Base-by-base conservation (phyloP, 2,113 vertebrate genomes). In the Oryzias woworae region DNA sequence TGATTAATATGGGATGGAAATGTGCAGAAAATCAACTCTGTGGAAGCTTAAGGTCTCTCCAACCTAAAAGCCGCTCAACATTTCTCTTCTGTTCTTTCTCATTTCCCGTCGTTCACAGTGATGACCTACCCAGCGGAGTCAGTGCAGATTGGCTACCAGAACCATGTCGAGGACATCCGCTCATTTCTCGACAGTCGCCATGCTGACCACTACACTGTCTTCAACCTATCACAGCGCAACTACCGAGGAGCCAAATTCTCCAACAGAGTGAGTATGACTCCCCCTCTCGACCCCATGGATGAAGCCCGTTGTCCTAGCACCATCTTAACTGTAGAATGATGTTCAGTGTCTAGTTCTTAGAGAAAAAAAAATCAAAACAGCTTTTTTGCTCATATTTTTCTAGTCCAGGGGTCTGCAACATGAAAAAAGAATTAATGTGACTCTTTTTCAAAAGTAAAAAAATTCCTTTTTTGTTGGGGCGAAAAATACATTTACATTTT, bases 211-310 rank as follows among this genome's bases (percentile, higher is more conserved):
- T 99, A 99, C 88, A 98, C 97, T 2, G 95, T 99, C 77, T 99
- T 99, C 90, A 99, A 99, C 87, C 84, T 99, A 57, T 98, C 96
- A 1, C 96, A 96, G 81, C 96, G 95, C 83, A 97, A 95, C 71
- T 99, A 99, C 82, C 94, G 97, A 45, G 96, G 94, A 62, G 95
- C 96, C 91, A 97, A 97, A 89, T 98, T 99, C 87, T 97, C 98
- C 84, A 99, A 97, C 90, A 90, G 97, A 93, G 97, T 99, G 90
- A 93, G 95, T 41, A 43, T 43, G 23, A 49, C 3, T 3, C 7
- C 5, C 14, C 3, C 2, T 58, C 49, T 24, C 47, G 23, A 42
- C 14, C 31, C 46, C 20, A 10, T 17, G 2, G 14, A 53, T 56
- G 5, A 54, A 45, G 5, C 44, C 5, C 15, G 10, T 45, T 8